Base-by-base conservation (phyloP, 2,113 vertebrate genomes). In the Ifrita kowaldi region DNA sequence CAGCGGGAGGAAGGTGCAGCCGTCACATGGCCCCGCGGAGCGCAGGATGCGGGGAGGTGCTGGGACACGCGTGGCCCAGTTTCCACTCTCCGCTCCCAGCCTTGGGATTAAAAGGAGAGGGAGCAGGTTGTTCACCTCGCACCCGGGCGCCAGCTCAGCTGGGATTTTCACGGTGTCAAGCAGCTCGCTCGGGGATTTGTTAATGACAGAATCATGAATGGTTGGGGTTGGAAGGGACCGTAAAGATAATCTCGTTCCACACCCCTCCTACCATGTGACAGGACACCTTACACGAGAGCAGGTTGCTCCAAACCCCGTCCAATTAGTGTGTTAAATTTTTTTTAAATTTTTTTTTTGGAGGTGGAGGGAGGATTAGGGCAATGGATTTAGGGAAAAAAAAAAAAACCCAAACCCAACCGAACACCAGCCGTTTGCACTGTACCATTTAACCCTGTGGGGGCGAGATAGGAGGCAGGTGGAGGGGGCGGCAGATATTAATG, bases 351-450 rank as follows among this genome's bases (percentile, higher is more conserved):
- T 27, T 32, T 39, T 67, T 28, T 30, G 1, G 4, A 1, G 2
- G 4, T 10, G 11, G 7, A 15, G 6, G 11, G 15, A 22, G 19
- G 15, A 35, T 73, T 37, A 39, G 4, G 16, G 15, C 4, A 8
- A 5, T 52, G 37, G 9, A 24, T 82, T 39, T 27, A 9, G 10
- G 3, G 0, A 0, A 6, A 47, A 7, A 46, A 3, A 15, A 8
- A 23, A 8, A 24, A 13, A 18, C 20, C 46, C 47, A 33, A 11
- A 1, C 1, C 3, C 16, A 17, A 17, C 2, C 20, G 8, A 41
- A 3, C 26, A 7, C 13, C 59, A 37, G n/a, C 16, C 0, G 21
- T 47, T 69, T 52, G 27, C 9, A 10, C 16, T 65, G 87, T 10
- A 3, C 9, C 4, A 2, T 20, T 69, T 88, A 21, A 24, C 24